These are phyloP conservation scores for Dolichopus griseipennis DNA, from an alignment of 2,888 invertebrate genomes.

Conservation along the genomic window DNA sequence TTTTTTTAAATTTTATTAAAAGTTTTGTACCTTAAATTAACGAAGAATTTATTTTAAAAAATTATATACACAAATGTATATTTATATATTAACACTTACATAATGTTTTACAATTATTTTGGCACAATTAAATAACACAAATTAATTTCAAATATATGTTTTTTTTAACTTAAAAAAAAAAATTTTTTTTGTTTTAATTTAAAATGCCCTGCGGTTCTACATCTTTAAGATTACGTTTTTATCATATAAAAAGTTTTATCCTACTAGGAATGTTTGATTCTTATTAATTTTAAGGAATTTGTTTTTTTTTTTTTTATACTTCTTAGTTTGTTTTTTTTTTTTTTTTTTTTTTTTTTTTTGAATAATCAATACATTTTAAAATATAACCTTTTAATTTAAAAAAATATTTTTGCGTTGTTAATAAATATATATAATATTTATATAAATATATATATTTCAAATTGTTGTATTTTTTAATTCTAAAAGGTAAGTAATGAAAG, in stretches of 20 bases:
- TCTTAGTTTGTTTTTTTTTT: background rate
- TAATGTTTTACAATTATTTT: constrained; percentile 2
- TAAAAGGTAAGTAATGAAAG: too few relatives aligned
- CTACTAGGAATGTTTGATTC: background rate
- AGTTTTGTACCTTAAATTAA: background rate
- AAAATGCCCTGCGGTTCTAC: background rate
- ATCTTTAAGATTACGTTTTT: background rate
- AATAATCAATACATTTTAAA: too few relatives aligned
- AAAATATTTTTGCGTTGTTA: too few relatives aligned
- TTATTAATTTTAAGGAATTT: background rate
- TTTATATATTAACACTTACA: background rate
- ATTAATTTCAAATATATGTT: background rate
- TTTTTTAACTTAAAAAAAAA: too few relatives aligned
- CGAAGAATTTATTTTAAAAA: background rate
- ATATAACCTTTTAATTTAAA: too few relatives aligned
- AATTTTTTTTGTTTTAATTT: background rate
- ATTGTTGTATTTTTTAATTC: too few relatives aligned
- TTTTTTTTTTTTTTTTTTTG: too few relatives aligned
- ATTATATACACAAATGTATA: background rate
- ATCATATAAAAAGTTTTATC: background rate
- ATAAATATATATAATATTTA: background rate
- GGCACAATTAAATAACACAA: constrained; percentile 6
- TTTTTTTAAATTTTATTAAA: background rate
- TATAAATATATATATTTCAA: too few relatives aligned
- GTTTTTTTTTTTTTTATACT: background rate